Evolutionary conservation across 2,113 vertebrate species (phyloP).

Genomic region (Clarias batrachus): DNA sequence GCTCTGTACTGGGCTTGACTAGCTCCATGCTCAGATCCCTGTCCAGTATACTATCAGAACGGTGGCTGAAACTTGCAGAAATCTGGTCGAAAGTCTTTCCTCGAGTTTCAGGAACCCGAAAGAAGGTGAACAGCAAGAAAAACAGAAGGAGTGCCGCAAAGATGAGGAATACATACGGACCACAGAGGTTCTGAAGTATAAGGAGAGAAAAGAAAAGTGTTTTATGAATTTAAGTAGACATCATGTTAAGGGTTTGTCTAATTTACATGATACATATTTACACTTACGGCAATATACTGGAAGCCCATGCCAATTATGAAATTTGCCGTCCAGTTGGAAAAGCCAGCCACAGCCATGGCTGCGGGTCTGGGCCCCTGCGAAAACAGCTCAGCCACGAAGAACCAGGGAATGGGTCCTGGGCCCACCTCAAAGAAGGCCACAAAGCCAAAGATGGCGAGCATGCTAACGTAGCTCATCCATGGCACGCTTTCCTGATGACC

Average conservation of each 20-base stretch:
- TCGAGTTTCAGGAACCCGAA: slow-evolving; percentile 85
- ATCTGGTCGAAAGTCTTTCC: slow-evolving; percentile 91
- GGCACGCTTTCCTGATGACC: slow-evolving; percentile 75
- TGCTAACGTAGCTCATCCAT: slow-evolving; percentile 83
- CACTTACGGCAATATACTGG: slow-evolving; percentile 83
- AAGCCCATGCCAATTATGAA: slow-evolving; percentile 88
- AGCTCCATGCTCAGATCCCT: slow-evolving; percentile 66
- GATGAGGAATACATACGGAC: slow-evolving; percentile 87
- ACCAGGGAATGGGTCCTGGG: slow-evolving; percentile 91
- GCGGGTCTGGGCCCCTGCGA: slow-evolving; percentile 87
- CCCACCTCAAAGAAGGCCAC: slow-evolving; percentile 91
- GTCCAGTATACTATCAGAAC: slow-evolving; percentile 72
- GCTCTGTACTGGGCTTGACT: slow-evolving; percentile 81
- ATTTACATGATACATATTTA: not conserved
- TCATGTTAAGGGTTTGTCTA: not conserved
- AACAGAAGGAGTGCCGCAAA: slow-evolving; percentile 81
- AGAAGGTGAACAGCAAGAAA: slow-evolving; percentile 87
- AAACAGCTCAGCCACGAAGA: slow-evolving; percentile 89
- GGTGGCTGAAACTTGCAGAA: slow-evolving; percentile 73
- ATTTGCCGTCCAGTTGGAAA: slow-evolving; percentile 86
- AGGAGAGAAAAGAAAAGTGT: not conserved
- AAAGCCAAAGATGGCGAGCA: slow-evolving; percentile 85
- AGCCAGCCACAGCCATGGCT: slow-evolving; percentile 84
- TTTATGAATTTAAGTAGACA: slow-evolving; percentile 33
- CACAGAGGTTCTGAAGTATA: slow-evolving; percentile 72